Percentiles rank a stretch among this genome's conserved stretches.
These are phyloP conservation scores for Acleris laterana DNA, from an alignment of 2,888 invertebrate genomes.

Conservation along the genomic window DNA sequence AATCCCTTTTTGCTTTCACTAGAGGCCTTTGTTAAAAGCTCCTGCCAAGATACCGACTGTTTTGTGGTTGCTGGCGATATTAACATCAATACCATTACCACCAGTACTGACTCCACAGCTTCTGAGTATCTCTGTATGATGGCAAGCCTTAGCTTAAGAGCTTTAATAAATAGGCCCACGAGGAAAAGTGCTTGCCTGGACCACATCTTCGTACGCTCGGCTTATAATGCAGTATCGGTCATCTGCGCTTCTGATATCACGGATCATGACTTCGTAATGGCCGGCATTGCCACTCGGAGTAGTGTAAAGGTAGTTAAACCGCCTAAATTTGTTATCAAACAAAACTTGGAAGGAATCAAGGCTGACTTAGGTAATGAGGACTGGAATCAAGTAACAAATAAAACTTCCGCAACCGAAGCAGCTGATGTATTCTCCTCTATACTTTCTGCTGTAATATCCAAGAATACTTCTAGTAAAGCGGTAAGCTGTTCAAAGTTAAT, in stretches of 20 bases:
- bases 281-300: neutral
- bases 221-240: conserved; percentile 8
- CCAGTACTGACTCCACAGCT: neutral
- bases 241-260: conserved; percentile 34
- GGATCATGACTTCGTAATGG: conserved; percentile 27
- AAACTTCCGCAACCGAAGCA: conserved; percentile 8
- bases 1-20: conserved; percentile 32
- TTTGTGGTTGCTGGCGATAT: conserved; percentile 39
- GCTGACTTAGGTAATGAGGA: conserved; percentile 18
- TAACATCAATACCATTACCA: conserved; percentile 34
- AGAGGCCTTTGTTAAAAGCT: neutral
- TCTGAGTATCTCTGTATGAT: conserved; percentile 27
- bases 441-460: conserved; percentile 5
- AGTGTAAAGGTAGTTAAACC: no score
- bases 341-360: no score
- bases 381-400: conserved; percentile 5
- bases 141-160: conserved; percentile 29
- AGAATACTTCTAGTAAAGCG: conserved; percentile 9
- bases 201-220: conserved; percentile 29
- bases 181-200: conserved; percentile 35
- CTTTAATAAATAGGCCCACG: conserved; percentile 35
- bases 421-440: neutral
- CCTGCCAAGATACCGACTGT: neutral
- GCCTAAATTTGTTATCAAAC: no score
- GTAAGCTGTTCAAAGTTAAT: conserved; percentile 25